Base-by-base conservation (phyloP, 2,113 vertebrate species). In the Nothocercus nigrocapillus region DNA sequence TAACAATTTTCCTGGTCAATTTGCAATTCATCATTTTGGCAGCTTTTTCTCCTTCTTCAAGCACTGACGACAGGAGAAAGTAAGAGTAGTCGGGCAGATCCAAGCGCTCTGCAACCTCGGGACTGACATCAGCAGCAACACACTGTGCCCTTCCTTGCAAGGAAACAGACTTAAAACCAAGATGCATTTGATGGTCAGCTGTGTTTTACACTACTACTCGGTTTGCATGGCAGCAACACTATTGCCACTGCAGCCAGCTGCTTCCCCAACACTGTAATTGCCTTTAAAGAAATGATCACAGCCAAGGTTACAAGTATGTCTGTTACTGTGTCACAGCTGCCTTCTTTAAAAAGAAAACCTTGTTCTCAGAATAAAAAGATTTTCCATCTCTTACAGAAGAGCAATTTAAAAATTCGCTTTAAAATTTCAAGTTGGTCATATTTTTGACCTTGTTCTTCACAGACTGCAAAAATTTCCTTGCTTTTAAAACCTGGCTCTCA, bases 51-150 rank as follows among this genome's bases (percentile, higher is more conserved):
- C 11, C 54, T 87, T 30, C 72, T 62, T 47, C 85, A 93, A 79
- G 87, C 90, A 93, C 56, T 25, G 67, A 97, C 90, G 95, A 97
- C 56, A 92, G 76, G 92, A 94, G 82, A 89, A 96, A 97, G 95
- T 85, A 96, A 91, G 25, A 44, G 73, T 89, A 56, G 59, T 64
- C 75, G 95, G 94, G 92, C n/a, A 28, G 70, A 94, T 75, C 4
- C 44, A 95, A 86, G 53, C 22, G 19, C 70, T 94, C 38, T 91
- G 87, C 91, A 90, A 95, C 77, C 25, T 93, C 90, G 85, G 76
- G 40, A 53, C 22, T 97, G 96, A 94, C 68, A 74, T 69, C 86
- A 97, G 36, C 68, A 54, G 38, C 36, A 38, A 36, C 67, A 74
- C 62, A 32, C 30, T 54, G 54, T 49, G 85, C 40, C 12, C 4